A percentile compares a stretch with the other conserved stretches of the same genome.
phyloP scores from a whole-genome alignment of 2,113 vertebrate genomes.

The Erpornis zantholeuca region DNA sequence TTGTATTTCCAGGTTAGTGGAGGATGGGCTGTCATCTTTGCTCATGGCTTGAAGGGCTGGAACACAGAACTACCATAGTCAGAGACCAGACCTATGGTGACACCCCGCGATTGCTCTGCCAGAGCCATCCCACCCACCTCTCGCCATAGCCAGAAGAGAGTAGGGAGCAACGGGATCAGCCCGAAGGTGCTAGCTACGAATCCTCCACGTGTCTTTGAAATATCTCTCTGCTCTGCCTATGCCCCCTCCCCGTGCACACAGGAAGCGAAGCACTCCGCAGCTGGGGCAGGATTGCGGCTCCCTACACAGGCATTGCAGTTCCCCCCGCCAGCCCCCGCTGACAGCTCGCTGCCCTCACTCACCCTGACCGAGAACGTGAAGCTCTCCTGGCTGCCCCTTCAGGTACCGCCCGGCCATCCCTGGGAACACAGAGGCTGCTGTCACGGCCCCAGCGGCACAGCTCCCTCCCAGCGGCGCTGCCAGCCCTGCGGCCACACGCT shows the following conservation, averaged over 20 bases:
- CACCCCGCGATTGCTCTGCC: fast-evolving
- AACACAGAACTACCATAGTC: background rate
- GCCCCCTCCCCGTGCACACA: fast-evolving
- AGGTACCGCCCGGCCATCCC: background rate
- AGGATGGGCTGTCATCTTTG: background rate
- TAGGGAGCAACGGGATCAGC: fast-evolving
- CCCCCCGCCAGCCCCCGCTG: background rate
- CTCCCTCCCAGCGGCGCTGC: background rate
- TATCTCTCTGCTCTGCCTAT: background rate
- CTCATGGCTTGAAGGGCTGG: background rate
- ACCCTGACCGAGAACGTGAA: background rate
- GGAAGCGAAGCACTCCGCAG: background rate
- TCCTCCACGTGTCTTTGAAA: fast-evolving
- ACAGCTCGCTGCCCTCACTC: background rate
- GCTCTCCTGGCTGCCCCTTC: background rate
- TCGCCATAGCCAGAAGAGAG: no score
- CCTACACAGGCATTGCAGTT: no score
- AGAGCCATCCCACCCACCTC: background rate
- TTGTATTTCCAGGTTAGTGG: background rate
- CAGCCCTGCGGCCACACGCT: background rate
- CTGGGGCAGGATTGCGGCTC: no score
- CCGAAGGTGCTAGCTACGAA: fast-evolving
- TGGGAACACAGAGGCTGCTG: background rate
- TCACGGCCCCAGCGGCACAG: background rate
- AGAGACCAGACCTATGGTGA: fast-evolving